phyloP scores from a whole-genome alignment of 2,797 vertebrate genomes.

The Pterois miles region DNA sequence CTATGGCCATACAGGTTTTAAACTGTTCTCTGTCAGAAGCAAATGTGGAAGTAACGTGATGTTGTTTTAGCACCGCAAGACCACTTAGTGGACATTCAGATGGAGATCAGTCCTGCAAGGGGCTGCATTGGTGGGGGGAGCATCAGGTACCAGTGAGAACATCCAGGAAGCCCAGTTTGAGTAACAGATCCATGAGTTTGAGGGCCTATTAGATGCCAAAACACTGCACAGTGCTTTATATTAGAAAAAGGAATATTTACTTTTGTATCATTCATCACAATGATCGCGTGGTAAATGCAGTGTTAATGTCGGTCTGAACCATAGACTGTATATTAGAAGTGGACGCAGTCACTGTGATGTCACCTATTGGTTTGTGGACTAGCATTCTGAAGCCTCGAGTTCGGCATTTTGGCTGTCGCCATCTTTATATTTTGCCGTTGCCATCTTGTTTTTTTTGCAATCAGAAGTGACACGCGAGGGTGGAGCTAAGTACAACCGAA shows the following conservation, averaged over 20 bases:
- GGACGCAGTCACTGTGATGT: too few relatives aligned
- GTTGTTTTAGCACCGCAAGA: slow-evolving; percentile 6
- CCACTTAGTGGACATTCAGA: neutral
- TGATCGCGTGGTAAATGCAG: neutral
- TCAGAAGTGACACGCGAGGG: too few relatives aligned
- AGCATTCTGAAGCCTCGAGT: too few relatives aligned
- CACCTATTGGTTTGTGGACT: too few relatives aligned
- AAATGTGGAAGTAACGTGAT: neutral
- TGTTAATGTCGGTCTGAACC: neutral
- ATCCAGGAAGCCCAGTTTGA: neutral
- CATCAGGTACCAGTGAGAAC: neutral
- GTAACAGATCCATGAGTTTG: neutral
- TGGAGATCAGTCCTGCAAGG: too few relatives aligned
- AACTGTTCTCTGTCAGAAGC: neutral
- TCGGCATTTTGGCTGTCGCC: too few relatives aligned
- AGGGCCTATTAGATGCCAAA: neutral
- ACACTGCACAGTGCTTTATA: neutral
- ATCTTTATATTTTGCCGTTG: too few relatives aligned
- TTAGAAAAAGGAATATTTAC: neutral
- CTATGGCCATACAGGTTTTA: neutral
- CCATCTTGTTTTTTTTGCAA: too few relatives aligned
- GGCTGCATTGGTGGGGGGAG: too few relatives aligned
- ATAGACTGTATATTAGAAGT: too few relatives aligned
- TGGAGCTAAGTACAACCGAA: too few relatives aligned
- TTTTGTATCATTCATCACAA: neutral